Evolutionary conservation across 2,797 vertebrate genomes (phyloP), one percentile per base, ranked within the genome.

Genomic region (Chiroxiphia lanceolata): DNA sequence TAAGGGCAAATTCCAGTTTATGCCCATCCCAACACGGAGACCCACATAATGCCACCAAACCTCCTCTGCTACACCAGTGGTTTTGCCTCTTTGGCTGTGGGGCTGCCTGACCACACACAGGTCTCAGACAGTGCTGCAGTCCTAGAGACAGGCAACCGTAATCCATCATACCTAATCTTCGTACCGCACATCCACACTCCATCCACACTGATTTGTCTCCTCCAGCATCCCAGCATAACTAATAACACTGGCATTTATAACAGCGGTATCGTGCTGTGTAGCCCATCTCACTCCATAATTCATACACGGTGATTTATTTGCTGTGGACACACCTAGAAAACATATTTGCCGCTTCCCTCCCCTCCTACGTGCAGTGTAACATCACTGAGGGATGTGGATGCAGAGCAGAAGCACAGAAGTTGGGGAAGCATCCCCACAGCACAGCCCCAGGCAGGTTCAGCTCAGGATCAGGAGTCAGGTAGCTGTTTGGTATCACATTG

Each of bases 161-260:
- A 96, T 96, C 75, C 78, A 90, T 96, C 94, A 96, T 15, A n/a
- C 56, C 80, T 95, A 93, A 96, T 96, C 95, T 96, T 89, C 68
- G 51, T 56, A 68, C 64, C n/a, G 9, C 93, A 91, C 56, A 74
- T 84, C 80, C 81, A 33, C 44, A 27, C 74, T 87, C 60, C 5
- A 3, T 93, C 77, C 91, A 6, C 31, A 6, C 80, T 27, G 4
- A 96, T 96, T 86, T 92, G 85, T 94, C 95, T 97, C 87, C 69
- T 42, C 69, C 74, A 67, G 72, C 84, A 78, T 18, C 42, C 50
- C 36, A 1, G 82, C 72, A 93, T 76, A 78, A 93, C 72, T 80
- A 95, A 91, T 91, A 94, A 87, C 68, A 17, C 18, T 0, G 0
- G 65, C 91, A 89, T 92, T 93, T 96, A 75, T 94, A 95, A 80